Percentiles rank a stretch among this genome's conserved stretches.
Conservation (phyloP, 2,797 vertebrate species). For the Eidolon dupreanum region DNA sequence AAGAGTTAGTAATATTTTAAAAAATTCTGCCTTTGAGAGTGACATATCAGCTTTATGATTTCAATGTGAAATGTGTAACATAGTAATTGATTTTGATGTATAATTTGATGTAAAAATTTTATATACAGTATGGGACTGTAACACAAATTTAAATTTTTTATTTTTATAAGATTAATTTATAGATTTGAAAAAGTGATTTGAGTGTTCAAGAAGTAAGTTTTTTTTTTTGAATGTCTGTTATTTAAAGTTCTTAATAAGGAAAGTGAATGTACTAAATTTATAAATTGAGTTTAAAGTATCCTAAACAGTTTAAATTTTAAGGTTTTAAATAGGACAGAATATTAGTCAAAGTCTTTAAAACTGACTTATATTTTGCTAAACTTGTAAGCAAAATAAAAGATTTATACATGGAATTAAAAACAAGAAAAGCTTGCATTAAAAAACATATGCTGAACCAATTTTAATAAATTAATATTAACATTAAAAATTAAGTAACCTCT, state of each 20-base stretch:
- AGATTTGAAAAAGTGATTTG: not conserved
- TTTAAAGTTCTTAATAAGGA: conserved; percentile 8
- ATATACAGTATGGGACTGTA: not conserved
- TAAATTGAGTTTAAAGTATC: not conserved
- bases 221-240: not conserved
- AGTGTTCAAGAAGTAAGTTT: not conserved
- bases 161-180: not conserved
- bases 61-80: not conserved
- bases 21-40: not conserved
- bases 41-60: not conserved
- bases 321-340: not conserved
- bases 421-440: not conserved
- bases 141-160: not conserved
- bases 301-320: not conserved
- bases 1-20: not conserved
- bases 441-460: not conserved
- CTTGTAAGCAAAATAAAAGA: not conserved
- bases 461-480: not conserved
- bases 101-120: not conserved
- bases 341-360: conserved; percentile 8
- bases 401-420: not conserved
- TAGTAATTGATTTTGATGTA: not conserved
- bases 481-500: not conserved
- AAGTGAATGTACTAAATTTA: conserved; percentile 11
- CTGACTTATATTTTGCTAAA: not conserved